phyloP scores from a whole-genome alignment of 2,888 invertebrate genomes.

The Amblyteles armatorius region DNA sequence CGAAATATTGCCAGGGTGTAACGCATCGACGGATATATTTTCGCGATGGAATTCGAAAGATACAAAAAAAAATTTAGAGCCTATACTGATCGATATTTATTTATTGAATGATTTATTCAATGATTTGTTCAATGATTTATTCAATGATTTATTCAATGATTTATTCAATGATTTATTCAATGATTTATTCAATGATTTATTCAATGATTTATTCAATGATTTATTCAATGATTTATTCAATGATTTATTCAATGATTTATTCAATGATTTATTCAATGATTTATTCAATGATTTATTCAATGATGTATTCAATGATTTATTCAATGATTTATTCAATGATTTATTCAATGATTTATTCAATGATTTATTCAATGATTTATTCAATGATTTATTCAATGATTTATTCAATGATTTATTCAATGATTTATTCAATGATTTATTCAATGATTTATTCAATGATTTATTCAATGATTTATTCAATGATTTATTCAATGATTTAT shows the following conservation, averaged over 20 bases:
- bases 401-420: not conserved
- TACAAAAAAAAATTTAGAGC: not conserved
- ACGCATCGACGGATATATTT: conserved; percentile 33
- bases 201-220: not conserved
- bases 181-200: not conserved
- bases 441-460: too few relatives aligned
- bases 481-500: not conserved
- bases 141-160: not conserved
- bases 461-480: not conserved
- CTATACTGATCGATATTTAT: not conserved
- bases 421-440: not conserved
- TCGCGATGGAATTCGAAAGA: conserved; percentile 27
- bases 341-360: not conserved
- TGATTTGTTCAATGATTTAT: not conserved
- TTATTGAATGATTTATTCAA: too few relatives aligned
- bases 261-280: not conserved
- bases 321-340: not conserved
- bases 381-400: not conserved
- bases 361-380: too few relatives aligned
- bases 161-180: not conserved
- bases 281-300: not conserved
- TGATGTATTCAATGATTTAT: not conserved
- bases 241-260: too few relatives aligned
- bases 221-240: not conserved
- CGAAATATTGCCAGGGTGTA: not conserved